A percentile compares a stretch with the other conserved stretches of the same genome.
phyloP scores from a whole-genome alignment of 2,888 invertebrate genomes.

The Phalera bucephala region DNA sequence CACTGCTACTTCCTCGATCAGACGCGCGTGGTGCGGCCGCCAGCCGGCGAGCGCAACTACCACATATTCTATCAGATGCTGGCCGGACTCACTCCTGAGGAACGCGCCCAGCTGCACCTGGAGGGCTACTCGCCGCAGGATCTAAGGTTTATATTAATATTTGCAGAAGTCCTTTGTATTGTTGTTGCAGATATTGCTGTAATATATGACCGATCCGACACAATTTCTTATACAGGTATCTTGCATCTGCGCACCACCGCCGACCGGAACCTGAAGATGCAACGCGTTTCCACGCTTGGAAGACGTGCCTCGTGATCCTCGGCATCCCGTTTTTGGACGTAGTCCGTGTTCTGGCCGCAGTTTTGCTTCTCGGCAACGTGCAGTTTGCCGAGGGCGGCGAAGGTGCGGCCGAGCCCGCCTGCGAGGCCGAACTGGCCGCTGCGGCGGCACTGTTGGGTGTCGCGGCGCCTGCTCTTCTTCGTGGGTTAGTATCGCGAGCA shows the following conservation, averaged over 20 bases:
- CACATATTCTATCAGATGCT: constrained; percentile 98
- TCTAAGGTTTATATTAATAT: too few relatives aligned
- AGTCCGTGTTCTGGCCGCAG: constrained; percentile 94
- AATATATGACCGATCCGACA: too few relatives aligned
- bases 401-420: constrained; percentile 89
- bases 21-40: constrained; percentile 93
- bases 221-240: constrained; percentile 73
- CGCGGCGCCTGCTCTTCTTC: constrained; percentile 87
- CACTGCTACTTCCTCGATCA: constrained; percentile 98
- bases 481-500: constrained; percentile 92
- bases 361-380: constrained; percentile 95
- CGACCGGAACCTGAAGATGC: constrained; percentile 75
- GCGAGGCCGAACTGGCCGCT: constrained; percentile 92
- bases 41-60: constrained; percentile 95
- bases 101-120: constrained; percentile 92
- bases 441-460: constrained; percentile 91
- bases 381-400: constrained; percentile 92
- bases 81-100: constrained; percentile 93
- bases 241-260: constrained; percentile 86
- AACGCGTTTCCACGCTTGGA: constrained; percentile 93
- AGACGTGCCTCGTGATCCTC: constrained; percentile 93
- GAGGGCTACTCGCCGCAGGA: constrained; percentile 93
- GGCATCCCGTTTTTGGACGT: constrained; percentile 98
- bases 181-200: too few relatives aligned
- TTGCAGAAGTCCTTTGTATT: too few relatives aligned